These are phyloP conservation scores for Oasisia sp. DNA, from an alignment of 2,888 invertebrate species.

Conservation along the genomic window DNA sequence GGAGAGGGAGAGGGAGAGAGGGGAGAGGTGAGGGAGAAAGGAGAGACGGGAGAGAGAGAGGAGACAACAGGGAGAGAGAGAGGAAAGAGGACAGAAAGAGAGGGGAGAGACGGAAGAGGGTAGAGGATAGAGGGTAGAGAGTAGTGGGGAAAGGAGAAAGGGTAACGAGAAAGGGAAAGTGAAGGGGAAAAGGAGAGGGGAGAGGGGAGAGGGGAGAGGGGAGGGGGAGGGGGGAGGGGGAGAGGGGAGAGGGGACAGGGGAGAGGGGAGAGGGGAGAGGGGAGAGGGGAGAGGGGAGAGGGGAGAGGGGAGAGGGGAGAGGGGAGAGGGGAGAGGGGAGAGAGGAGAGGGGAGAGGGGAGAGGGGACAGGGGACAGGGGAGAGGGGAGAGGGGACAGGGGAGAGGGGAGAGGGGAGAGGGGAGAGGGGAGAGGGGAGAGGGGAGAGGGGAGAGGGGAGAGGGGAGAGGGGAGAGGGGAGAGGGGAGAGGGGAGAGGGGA, in stretches of 20 bases:
- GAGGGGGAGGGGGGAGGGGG: not conserved
- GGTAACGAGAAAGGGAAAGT: too few relatives aligned
- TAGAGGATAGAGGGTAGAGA: not conserved
- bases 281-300: not conserved
- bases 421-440: not conserved
- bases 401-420: not conserved
- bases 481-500: not conserved
- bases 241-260: not conserved
- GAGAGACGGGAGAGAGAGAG: too few relatives aligned
- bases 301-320: not conserved
- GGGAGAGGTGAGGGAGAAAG: too few relatives aligned
- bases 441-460: too few relatives aligned
- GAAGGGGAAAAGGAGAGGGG: not conserved
- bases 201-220: slow-evolving; percentile 17
- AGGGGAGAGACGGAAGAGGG: not conserved
- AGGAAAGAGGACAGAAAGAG: too few relatives aligned
- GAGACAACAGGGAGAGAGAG: too few relatives aligned
- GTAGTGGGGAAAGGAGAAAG: not conserved
- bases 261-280: not conserved
- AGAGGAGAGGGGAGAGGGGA: not conserved
- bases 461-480: not conserved
- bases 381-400: not conserved
- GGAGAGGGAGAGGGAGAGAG: not conserved
- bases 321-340: not conserved
- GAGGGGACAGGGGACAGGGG: not conserved